These are phyloP conservation scores for Anagyrus pseudococci DNA, from an alignment of 2,888 invertebrate species.

Conservation along the genomic window DNA sequence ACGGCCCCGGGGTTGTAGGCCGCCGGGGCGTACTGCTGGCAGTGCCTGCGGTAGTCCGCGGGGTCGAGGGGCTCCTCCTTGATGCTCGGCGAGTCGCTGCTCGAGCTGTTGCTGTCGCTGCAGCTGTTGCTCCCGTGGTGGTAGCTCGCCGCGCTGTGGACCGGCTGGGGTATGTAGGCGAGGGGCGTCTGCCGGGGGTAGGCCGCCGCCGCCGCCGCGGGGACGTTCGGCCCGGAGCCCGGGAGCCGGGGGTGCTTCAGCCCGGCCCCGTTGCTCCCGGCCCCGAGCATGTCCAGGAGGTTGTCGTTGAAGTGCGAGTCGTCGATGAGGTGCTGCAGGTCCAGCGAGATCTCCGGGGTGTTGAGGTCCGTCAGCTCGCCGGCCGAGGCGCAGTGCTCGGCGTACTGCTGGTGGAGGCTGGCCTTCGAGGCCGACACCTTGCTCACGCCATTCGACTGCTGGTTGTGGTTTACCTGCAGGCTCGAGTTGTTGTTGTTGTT, in stretches of 20 bases:
- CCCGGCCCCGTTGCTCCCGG: slow-evolving; percentile 57
- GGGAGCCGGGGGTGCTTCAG: slow-evolving; percentile 78
- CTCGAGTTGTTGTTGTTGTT: slow-evolving; percentile 63
- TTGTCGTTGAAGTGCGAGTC: slow-evolving; percentile 88
- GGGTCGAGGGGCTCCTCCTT: slow-evolving; percentile 89
- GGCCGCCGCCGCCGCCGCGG: slow-evolving; percentile 58
- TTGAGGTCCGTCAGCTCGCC: slow-evolving; percentile 87
- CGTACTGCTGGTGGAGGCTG: slow-evolving; percentile 75
- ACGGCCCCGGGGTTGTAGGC: slow-evolving; percentile 61
- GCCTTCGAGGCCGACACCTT: slow-evolving; percentile 66
- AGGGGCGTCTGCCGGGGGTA: slow-evolving; percentile 66
- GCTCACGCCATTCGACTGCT: slow-evolving; percentile 62
- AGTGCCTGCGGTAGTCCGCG: slow-evolving; percentile 74
- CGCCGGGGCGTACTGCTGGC: slow-evolving; percentile 61
- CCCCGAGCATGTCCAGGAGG: slow-evolving; percentile 81
- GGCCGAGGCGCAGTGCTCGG: slow-evolving; percentile 70
- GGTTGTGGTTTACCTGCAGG: slow-evolving; percentile 64
- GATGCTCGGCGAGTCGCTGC: slow-evolving; percentile 79
- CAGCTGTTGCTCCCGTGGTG: slow-evolving; percentile 67
- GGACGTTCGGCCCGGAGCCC: slow-evolving; percentile 77
- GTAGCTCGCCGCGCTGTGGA: slow-evolving; percentile 76
- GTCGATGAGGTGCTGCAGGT: slow-evolving; percentile 90
- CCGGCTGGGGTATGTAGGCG: slow-evolving; percentile 92
- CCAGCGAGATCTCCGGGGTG: slow-evolving; percentile 90
- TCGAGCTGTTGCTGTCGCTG: slow-evolving; percentile 67